Base-by-base conservation (phyloP, 2,888 invertebrate genomes). In the Lissonota sp. region DNA sequence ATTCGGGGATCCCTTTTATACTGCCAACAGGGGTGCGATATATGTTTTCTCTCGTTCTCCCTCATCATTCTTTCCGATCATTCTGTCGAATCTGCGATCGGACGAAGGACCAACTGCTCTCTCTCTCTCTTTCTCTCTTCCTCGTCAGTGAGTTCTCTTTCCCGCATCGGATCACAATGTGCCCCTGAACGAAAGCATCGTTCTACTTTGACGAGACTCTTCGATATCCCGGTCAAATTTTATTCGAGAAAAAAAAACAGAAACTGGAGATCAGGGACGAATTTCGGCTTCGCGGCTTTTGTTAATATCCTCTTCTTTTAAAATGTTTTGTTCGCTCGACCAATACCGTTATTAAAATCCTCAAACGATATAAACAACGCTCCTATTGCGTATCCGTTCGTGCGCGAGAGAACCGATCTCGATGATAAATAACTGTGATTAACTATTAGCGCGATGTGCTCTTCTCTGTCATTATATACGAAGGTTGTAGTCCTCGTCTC, bases 391-490 rank as follows among this genome's bases (percentile, higher is more conserved):
- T 60, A 8, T 37, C 10, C 8, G 3, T 40, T 37, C 44, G 26
- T n/a, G 42, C n/a, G 39, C 49, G 67, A 51, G 67, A 51, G 49
- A 64, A 67, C 12, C 14, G 39, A 57, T 49, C 69, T 6, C 26
- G 44, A 63, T 70, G 69, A 74, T 63, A 14, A 79, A 75, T 70
- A 79, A 71, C 74, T 60, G 67, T 67, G 55, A 80, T 80, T 71
- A 80, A 67, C 64, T 46, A 75, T 75, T 60, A 66, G 49, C 53
- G 42, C 72, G 72, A 62, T 39, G 7, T 57, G 40, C 40, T 70
- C 57, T 51, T 39, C 49, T 44, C 66, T 39, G 58, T 75, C 60
- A 62, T 40, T 72, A 66, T 26, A 37, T 12, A 63, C 10, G 6
- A 51, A 14, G 40, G 26, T 46, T 26, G 46, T 26, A 14, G 46